Evolutionary conservation across 2,888 invertebrate genomes (phyloP), one percentile per base, ranked within the genome.

Genomic region (Molanna angustata): DNA sequence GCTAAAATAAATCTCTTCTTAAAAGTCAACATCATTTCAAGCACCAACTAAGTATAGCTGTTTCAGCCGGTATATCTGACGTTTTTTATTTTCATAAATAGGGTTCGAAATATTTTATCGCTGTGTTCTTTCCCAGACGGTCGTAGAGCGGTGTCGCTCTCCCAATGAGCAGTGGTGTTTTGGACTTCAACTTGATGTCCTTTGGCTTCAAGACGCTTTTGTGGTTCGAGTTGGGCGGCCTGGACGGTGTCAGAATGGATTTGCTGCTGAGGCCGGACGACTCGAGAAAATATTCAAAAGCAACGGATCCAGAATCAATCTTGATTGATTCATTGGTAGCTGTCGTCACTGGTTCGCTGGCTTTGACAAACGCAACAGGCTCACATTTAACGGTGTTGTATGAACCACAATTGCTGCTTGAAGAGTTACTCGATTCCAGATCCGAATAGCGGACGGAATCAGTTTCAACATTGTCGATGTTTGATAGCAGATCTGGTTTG

Each of bases 191-290:
- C 65, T 88, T 89, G 37, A 89, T 80, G 66, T 89, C 88, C 68
- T 84, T 88, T 53, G 88, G 88, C 64, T 88, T 88, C 52, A 88
- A 68, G 66, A 88, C 84, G 63, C 80, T 85, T 64, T 86, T 85
- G 65, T 88, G 88, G 67, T 87, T 88, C 60, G 72, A 74, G 66
- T 83, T 87, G 45, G 87, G 78, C 50, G 86, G 76, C 61, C 87
- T 69, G 37, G 81, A 79, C 1, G 83, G 82, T 7, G 85, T 84
- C 62, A 85, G 75, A 63, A 89, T 85, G 39, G 88, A 86, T 70
- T 89, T 89, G 59, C 87, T 86, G 70, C 88, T 88, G 56, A 89
- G 78, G 49, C 89, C 89, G 47, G 88, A 88, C 16, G 85, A 83
- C 68, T 89, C 89, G 45, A 89, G 71, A 66, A 89, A 89, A 66